A percentile compares a stretch with the other conserved stretches of the same genome.
phyloP scores from a whole-genome alignment of 2,113 vertebrate species.

The Oryzias melastigma region DNA sequence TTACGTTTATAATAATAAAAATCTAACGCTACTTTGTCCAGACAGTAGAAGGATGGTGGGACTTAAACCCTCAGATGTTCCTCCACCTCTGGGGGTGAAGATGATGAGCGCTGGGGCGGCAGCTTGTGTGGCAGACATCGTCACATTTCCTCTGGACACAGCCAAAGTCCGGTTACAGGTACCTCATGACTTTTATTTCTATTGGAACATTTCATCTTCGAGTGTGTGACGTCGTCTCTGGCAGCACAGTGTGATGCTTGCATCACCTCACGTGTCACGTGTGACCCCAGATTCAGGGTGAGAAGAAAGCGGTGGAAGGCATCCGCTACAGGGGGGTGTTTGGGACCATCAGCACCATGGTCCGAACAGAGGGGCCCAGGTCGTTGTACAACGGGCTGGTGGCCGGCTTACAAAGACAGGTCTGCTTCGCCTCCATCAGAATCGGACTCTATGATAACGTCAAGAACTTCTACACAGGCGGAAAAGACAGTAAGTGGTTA shows the following conservation, averaged over 20 bases:
- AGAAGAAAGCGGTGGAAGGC: slow-evolving; percentile 61
- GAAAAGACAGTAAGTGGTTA: slow-evolving; percentile 76
- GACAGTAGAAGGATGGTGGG: slow-evolving; percentile 71
- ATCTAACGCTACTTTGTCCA: not conserved
- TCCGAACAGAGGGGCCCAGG: slow-evolving; percentile 78
- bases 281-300: slow-evolving; percentile 82
- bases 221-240: not conserved
- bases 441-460: slow-evolving; percentile 86
- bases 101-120: slow-evolving; percentile 83
- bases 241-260: not conserved
- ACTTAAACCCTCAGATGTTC: slow-evolving; percentile 76
- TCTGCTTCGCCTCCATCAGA: slow-evolving; percentile 84
- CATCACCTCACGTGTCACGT: slow-evolving; percentile 17
- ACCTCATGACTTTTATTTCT: slow-evolving; percentile 1
- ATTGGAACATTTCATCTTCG: not conserved
- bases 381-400: slow-evolving; percentile 85
- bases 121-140: slow-evolving; percentile 82
- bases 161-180: slow-evolving; percentile 83
- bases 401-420: slow-evolving; percentile 83
- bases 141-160: slow-evolving; percentile 87
- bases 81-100: slow-evolving; percentile 80
- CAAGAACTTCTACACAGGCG: slow-evolving; percentile 79
- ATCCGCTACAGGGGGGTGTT: slow-evolving; percentile 84
- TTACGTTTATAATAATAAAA: not conserved
- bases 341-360: slow-evolving; percentile 83